phyloP scores from a whole-genome alignment of 2,113 vertebrate species.

The Labeo catla region DNA sequence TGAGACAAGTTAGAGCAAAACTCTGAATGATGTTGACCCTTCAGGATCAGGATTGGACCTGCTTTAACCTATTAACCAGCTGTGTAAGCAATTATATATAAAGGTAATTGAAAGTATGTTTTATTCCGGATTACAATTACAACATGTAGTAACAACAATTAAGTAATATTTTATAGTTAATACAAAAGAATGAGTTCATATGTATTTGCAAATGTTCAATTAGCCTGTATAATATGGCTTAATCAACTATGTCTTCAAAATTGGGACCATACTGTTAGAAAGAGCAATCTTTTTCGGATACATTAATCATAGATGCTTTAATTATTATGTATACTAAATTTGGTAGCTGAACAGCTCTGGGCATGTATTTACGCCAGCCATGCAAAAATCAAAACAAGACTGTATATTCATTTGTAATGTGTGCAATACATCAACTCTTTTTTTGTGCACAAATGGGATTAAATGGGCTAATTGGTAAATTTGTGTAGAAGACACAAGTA shows the following conservation, averaged over 20 bases:
- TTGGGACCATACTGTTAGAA: background rate
- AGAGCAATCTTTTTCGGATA: background rate
- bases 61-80: background rate
- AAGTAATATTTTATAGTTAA: background rate
- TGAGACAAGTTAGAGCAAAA: background rate
- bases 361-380: background rate
- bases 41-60: background rate
- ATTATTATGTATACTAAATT: background rate
- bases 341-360: background rate
- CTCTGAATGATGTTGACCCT: background rate
- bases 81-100: background rate
- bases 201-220: background rate
- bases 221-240: background rate
- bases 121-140: background rate
- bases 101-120: background rate
- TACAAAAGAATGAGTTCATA: background rate
- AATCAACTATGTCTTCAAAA: no score
- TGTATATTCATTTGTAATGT: background rate
- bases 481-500: background rate
- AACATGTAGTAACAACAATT: background rate
- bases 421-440: background rate
- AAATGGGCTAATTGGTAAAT: background rate
- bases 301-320: background rate
- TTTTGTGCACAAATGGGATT: background rate
- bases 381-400: background rate